phyloP scores from a whole-genome alignment of 2,113 vertebrate species.

The Paedocypris sp. region DNA sequence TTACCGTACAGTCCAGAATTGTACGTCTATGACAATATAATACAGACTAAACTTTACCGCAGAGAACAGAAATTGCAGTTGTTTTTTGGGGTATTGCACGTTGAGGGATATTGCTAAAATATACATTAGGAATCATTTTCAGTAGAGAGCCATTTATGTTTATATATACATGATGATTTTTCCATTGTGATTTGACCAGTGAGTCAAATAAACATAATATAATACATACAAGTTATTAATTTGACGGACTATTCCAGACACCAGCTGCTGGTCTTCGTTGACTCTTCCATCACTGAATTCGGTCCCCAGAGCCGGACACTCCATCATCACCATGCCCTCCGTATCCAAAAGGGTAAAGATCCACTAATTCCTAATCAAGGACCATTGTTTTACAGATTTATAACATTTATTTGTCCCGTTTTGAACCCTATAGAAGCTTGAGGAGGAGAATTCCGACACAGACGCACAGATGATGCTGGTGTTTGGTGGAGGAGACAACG shows the following conservation, averaged over 20 bases:
- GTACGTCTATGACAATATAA: no score
- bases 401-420: neutral
- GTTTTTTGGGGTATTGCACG: no score
- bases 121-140: no score
- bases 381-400: neutral
- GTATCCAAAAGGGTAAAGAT: slow-evolving; percentile 26
- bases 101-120: no score
- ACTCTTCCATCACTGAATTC: slow-evolving; percentile 40
- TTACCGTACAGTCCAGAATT: no score
- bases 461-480: slow-evolving; percentile 40
- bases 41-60: no score
- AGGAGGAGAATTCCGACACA: neutral
- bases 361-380: neutral
- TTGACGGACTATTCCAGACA: slow-evolving; percentile 44
- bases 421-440: slow-evolving; percentile 21
- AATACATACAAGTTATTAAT: no score
- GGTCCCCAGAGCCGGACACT: slow-evolving; percentile 58
- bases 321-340: slow-evolving; percentile 54
- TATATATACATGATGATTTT: no score
- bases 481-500: slow-evolving; percentile 61
- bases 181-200: no score
- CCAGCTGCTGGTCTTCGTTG: slow-evolving; percentile 59
- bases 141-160: no score
- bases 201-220: no score
- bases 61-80: no score